phyloP scores from a whole-genome alignment of 2,888 invertebrate species.

The Mesoligia furuncula region DNA sequence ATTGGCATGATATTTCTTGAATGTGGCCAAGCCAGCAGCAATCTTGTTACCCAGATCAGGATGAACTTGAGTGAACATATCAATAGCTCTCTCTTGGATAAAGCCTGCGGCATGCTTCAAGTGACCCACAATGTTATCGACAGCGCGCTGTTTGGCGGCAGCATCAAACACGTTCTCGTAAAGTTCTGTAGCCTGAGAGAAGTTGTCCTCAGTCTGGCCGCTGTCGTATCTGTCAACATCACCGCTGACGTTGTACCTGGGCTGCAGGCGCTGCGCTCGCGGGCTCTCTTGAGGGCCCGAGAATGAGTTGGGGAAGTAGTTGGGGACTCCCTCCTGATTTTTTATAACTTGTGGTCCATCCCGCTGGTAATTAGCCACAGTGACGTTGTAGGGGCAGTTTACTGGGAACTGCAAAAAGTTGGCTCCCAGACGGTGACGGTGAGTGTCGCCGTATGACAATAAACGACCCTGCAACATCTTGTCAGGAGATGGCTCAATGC shows the following conservation, averaged over 20 bases:
- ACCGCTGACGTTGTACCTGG: constrained; percentile 92
- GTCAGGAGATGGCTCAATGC: constrained; percentile 98
- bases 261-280: constrained; percentile 91
- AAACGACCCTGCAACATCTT: constrained; percentile 97
- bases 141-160: constrained; percentile 93
- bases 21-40: constrained; percentile 91
- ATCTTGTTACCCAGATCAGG: constrained; percentile 94
- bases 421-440: constrained; percentile 95
- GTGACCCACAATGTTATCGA: constrained; percentile 95
- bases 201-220: constrained; percentile 96
- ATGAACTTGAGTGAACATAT: constrained; percentile 95
- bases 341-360: constrained; percentile 95
- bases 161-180: constrained; percentile 95
- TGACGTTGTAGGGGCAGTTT: constrained; percentile 96
- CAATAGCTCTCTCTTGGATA: constrained; percentile 96
- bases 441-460: constrained; percentile 97
- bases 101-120: constrained; percentile 95
- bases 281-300: constrained; percentile 94
- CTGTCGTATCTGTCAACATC: constrained; percentile 95
- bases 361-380: constrained; percentile 95
- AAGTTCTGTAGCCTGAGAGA: constrained; percentile 94
- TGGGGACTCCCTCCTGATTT: constrained; percentile 97
- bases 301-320: constrained; percentile 99
- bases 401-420: constrained; percentile 98
- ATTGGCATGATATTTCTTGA: constrained; percentile 90